Base-by-base conservation (phyloP, 2,113 vertebrate genomes). In the Holacanthus passer region DNA sequence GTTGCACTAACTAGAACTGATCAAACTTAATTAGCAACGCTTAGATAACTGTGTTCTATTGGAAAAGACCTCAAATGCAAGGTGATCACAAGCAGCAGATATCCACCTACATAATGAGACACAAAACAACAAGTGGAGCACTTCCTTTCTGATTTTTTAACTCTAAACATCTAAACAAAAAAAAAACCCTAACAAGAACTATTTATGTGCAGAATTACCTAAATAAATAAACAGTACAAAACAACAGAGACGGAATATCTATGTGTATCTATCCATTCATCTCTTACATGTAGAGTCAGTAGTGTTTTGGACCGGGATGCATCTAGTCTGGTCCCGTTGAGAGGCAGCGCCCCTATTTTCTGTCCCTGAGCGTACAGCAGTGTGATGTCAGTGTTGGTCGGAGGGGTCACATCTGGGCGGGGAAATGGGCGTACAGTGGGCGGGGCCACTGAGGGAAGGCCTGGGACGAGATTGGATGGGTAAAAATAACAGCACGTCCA, bases 351-450 rank as follows among this genome's bases (percentile, higher is more conserved):
- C 20, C 97, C 97, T 0, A 99, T 99, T 69, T 98, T 97, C 92
- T 99, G 97, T 3, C 98, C 98, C 92, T 99, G 98, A 31, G 97
- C 97, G 2, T 99, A 99, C 7, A 99, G 95, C 84, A 99, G 94
- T 1, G 96, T 97, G 17, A 96, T 93, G 37, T 96, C 97, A 0
- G 94, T 19, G 0, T 85, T 62, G 0, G 94, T 59, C 0, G 96
- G 97, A 0, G 95, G 95, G 3, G 94, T 96, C 88, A 99, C 96
- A 0, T 96, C 95, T 0, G 97, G 96, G 24, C 96, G 95, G 2
- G 97, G 96, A 0, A 95, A 55, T 0, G 98, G 97, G 1, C 43
- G 94, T 16, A 91, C 17, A 0, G 85, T 95, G 76, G 97, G 96
- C 0, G 97, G 97, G 0, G 97, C 95, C 0, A 96, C 90, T 0